Base-by-base conservation (phyloP, 1,140 invertebrate species). In the Elymnias hypermnestra region DNA sequence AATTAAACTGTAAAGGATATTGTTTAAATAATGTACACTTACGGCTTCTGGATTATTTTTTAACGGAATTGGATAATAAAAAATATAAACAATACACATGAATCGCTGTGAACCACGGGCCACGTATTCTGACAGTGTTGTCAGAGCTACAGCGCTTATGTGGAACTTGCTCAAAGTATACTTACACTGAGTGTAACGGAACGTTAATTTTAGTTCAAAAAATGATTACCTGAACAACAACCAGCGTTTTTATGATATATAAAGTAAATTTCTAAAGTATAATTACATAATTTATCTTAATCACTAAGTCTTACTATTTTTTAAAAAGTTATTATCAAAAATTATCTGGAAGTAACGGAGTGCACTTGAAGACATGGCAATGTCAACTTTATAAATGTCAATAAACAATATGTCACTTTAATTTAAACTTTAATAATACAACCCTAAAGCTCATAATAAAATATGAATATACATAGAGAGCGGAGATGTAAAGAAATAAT, bases 111-210 rank as follows among this genome's bases (percentile, higher is more conserved):
- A 76, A 65, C 62, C 64, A 64, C 58, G 69, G 79, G 79, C 83
- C 81, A 83, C 79, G 81, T 84, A 84, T 83, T 68, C 65, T 68
- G 66, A 57, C 70, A 55, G 74, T 75, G 81, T 82, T 83, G 81
- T 78, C 81, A 83, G 53, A 43, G 31, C 13, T 17, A 52, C 46
- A 63, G 19, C 68, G 73, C 68, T 69, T 78, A 86, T 84, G 81
- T 86, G 83, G 81, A 86, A 83, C 72, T 86, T 83, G n/a, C 78
- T 79, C 41, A 65, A 66, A 64, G 55, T 60, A 41, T 28, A 47
- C 10, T 3, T 3, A 0, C 5, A 18, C 10, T 53, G 40, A 66
- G 53, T 71, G 3, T 17, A 65, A 63, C 22, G 72, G 38, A 83
- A 63, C 57, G 70, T 50, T 19, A 43, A 29, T 21, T 22, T 22